Conservation (phyloP, 1,140 invertebrate genomes). For the Chironomus striatipennis region DNA sequence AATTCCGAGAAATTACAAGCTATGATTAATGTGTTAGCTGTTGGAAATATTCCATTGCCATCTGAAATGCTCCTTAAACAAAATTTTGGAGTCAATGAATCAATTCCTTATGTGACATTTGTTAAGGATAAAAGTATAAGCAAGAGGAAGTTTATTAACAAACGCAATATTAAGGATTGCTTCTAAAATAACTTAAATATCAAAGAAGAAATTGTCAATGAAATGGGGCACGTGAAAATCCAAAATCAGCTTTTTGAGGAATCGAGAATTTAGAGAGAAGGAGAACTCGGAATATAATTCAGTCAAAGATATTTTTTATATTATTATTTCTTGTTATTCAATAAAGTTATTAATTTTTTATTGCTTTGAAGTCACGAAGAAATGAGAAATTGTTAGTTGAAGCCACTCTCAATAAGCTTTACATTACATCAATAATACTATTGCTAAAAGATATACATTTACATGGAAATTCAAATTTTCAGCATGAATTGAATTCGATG, state of each 20-base stretch:
- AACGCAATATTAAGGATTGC: background rate
- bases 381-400: too few relatives aligned
- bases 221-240: background rate
- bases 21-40: constrained; percentile 31
- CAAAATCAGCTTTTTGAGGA: background rate
- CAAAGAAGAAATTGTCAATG: background rate
- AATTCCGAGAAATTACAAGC: constrained; percentile 27
- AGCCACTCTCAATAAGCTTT: too few relatives aligned
- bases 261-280: background rate
- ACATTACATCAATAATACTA: too few relatives aligned
- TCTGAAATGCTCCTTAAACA: constrained; percentile 34
- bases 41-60: constrained; percentile 33
- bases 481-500: too few relatives aligned
- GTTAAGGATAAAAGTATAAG: background rate
- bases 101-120: constrained; percentile 30
- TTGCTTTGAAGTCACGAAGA: too few relatives aligned
- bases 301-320: too few relatives aligned
- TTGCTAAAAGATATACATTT: too few relatives aligned
- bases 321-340: too few relatives aligned
- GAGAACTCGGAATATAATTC: background rate
- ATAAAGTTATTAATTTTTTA: too few relatives aligned
- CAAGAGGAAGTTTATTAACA: background rate
- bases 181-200: background rate
- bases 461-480: too few relatives aligned
- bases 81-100: constrained; percentile 29